These are phyloP conservation scores for Poeciliopsis turrubarensis DNA, from an alignment of 2,113 vertebrate species.

Conservation along the genomic window DNA sequence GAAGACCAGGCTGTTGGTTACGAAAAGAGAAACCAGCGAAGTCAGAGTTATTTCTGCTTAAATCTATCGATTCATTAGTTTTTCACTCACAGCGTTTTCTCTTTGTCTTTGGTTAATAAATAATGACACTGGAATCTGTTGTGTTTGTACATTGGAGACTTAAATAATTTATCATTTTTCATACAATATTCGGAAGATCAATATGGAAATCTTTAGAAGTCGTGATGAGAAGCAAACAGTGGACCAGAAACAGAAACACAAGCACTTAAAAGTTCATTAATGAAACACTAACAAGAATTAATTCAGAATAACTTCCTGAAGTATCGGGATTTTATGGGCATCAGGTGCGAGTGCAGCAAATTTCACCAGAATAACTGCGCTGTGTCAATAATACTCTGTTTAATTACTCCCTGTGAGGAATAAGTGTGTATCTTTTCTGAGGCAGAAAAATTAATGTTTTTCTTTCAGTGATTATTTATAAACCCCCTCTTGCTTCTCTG, in stretches of 20 bases:
- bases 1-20: no score
- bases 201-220: background rate
- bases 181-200: background rate
- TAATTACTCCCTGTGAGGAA: constrained; percentile 71
- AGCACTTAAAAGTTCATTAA: background rate
- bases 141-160: background rate
- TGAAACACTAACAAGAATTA: constrained; percentile 1
- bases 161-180: background rate
- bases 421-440: constrained; percentile 16
- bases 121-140: background rate
- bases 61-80: no score
- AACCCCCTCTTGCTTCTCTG: constrained; percentile 41
- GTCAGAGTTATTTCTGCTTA: no score
- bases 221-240: background rate
- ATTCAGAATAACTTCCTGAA: background rate
- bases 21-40: no score
- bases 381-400: constrained; percentile 28
- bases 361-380: constrained; percentile 11
- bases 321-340: constrained; percentile 12
- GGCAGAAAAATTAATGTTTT: constrained; percentile 28
- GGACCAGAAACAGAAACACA: background rate
- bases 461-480: constrained; percentile 65
- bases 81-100: no score
- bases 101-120: background rate
- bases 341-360: constrained; percentile 14